phyloP scores from a whole-genome alignment of 2,888 invertebrate species.

The Pristionchus entomophagus region DNA sequence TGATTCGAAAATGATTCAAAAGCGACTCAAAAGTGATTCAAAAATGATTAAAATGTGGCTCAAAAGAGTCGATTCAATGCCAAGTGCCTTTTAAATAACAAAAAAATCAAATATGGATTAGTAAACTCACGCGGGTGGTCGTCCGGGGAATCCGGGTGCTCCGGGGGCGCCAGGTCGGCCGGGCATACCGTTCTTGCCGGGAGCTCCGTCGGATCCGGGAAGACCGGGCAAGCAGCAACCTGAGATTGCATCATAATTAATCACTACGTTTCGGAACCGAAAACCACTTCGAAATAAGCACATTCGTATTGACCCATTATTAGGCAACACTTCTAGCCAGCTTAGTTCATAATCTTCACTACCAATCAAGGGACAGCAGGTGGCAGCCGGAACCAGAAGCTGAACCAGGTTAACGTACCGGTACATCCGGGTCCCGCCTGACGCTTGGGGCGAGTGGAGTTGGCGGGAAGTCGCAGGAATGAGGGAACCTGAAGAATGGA shows the following conservation, averaged over 20 bases:
- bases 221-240: conserved; percentile 74
- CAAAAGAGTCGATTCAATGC: no score
- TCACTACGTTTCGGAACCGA: no score
- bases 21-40: no score
- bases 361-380: no score
- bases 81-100: no score
- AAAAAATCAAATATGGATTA: no score
- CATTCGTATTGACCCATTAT: conserved; percentile 31
- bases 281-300: no score
- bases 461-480: conserved; percentile 60
- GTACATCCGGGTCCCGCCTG: conserved; percentile 53
- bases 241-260: no score
- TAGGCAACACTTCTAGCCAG: neutral
- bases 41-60: no score
- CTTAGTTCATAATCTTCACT: no score
- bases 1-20: no score
- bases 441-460: conserved; percentile 62
- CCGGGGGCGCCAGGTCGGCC: conserved; percentile 75
- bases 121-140: conserved; percentile 71
- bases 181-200: conserved; percentile 73
- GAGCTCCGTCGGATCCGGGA: conserved; percentile 70
- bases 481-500: conserved; percentile 60
- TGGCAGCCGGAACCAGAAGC: no score
- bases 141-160: conserved; percentile 74
- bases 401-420: conserved; percentile 2